These are phyloP conservation scores for Dendroctonus valens DNA, from an alignment of 1,140 invertebrate genomes.

Conservation along the genomic window DNA sequence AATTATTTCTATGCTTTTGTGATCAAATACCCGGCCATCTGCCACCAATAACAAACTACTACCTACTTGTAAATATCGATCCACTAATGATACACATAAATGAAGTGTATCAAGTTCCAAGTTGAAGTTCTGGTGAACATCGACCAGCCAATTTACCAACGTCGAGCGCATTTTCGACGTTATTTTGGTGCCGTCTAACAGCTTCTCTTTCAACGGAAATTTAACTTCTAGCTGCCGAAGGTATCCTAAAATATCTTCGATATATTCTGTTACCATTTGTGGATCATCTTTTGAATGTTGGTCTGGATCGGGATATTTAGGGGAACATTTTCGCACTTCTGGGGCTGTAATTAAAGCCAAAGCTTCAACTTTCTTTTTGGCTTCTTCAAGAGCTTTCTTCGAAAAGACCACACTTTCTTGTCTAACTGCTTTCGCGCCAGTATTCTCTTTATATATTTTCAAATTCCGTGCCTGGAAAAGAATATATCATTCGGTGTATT, in stretches of 20 bases:
- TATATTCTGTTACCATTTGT: slow-evolving; percentile 76
- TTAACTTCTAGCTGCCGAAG: slow-evolving; percentile 68
- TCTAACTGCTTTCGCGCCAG: no score
- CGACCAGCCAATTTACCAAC: slow-evolving; percentile 91
- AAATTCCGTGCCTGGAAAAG: no score
- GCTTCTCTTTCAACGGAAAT: slow-evolving; percentile 61
- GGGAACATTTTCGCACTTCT: slow-evolving; percentile 17
- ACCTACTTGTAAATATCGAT: slow-evolving; percentile 84
- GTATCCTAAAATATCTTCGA: slow-evolving; percentile 83
- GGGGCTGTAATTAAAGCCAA: not conserved
- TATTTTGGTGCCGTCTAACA: slow-evolving; percentile 65
- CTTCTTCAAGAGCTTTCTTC: not conserved
- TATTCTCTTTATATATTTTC: no score
- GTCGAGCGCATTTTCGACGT: slow-evolving; percentile 84
- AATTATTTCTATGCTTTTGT: not conserved
- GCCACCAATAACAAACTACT: not conserved
- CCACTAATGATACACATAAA: slow-evolving; percentile 83
- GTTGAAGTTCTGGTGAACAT: slow-evolving; percentile 87
- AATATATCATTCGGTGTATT: no score
- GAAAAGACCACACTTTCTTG: not conserved
- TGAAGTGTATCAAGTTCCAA: slow-evolving; percentile 90
- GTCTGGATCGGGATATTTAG: slow-evolving; percentile 53
- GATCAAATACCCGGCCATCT: no score
- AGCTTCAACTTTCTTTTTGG: slow-evolving; percentile 2
- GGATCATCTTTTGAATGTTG: slow-evolving; percentile 72